Evolutionary conservation across 2,113 vertebrate genomes (phyloP).

Genomic region (Otolemur garnettii): DNA sequence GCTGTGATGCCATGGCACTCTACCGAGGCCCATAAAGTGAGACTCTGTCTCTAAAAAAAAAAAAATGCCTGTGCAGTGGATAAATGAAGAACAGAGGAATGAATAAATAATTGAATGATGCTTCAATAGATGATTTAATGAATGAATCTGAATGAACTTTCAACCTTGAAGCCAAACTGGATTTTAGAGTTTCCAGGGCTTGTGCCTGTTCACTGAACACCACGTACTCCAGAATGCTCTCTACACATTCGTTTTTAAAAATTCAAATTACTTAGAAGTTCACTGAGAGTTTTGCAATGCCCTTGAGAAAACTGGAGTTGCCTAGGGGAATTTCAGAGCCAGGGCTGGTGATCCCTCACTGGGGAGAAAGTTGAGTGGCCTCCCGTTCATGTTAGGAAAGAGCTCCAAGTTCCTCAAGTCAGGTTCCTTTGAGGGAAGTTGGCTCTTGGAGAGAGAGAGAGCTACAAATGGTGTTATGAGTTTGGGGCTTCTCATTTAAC

Average conservation of each 20-base stretch:
- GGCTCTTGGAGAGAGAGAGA: background rate
- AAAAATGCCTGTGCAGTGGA: background rate
- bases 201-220: background rate
- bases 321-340: background rate
- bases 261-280: background rate
- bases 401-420: background rate
- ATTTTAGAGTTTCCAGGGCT: background rate
- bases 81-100: background rate
- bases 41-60: background rate
- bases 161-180: background rate
- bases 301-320: background rate
- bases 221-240: background rate
- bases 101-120: background rate
- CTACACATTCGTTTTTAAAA: constrained; percentile 13
- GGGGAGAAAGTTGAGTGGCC: background rate
- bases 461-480: background rate
- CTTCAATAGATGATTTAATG: background rate
- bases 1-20: too few relatives aligned
- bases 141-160: background rate
- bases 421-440: background rate
- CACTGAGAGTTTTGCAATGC: background rate
- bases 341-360: background rate
- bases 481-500: background rate
- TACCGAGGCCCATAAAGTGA: too few relatives aligned
- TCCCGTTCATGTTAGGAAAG: background rate